These are phyloP conservation scores for Meda fulgida DNA, from an alignment of 2,797 vertebrate species.

Conservation along the genomic window DNA sequence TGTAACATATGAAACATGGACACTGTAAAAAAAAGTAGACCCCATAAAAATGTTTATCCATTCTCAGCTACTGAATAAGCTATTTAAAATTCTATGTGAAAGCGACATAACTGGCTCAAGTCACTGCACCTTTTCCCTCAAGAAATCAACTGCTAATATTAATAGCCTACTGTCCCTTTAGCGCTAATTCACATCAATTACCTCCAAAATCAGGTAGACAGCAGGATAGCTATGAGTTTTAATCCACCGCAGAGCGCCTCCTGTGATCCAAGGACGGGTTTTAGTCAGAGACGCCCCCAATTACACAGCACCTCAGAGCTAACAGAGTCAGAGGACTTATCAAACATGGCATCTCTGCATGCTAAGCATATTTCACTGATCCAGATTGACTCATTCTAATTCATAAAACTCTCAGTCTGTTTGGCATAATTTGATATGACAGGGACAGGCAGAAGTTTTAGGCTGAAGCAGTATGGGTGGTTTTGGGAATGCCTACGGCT, in stretches of 20 bases:
- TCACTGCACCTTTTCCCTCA: conserved; percentile 14
- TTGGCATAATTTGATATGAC: conserved; percentile 27
- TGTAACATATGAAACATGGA: not conserved
- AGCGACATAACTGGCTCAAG: not conserved
- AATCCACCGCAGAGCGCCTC: conserved; percentile 30
- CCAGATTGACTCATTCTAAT: conserved; percentile 31
- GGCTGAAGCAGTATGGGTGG: not conserved
- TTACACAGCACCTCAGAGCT: conserved; percentile 35
- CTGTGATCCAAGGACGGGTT: conserved; percentile 34
- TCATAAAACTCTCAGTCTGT: conserved; percentile 25
- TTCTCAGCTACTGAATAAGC: not conserved
- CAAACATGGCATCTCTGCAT: conserved; percentile 28
- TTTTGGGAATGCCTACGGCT: not conserved
- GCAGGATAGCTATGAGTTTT: conserved; percentile 39
- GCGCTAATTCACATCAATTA: conserved; percentile 39
- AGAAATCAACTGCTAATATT: conserved; percentile 27
- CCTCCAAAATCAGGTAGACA: conserved; percentile 29
- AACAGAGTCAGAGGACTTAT: conserved; percentile 31
- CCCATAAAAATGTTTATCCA: not conserved
- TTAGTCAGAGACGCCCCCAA: conserved; percentile 27
- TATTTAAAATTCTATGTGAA: not conserved
- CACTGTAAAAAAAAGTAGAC: not conserved
- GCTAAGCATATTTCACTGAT: conserved; percentile 35
- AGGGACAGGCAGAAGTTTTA: conserved; percentile 29
- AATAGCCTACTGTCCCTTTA: conserved; percentile 34